Evolutionary conservation across 2,113 vertebrate species (phyloP).

Genomic region (Apteryx owenii): DNA sequence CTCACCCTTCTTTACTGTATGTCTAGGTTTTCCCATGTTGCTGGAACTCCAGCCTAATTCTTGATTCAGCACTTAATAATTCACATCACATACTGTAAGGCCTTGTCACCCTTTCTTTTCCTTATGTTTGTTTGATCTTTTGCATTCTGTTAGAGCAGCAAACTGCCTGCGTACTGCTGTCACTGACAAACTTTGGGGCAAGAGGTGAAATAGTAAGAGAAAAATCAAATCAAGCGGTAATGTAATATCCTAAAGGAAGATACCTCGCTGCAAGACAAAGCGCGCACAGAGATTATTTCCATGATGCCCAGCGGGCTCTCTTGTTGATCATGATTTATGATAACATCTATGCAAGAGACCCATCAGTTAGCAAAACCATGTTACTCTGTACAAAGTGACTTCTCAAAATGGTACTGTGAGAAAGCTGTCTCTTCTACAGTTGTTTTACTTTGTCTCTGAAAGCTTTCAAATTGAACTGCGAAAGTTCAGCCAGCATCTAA

Average conservation of each 20-base stretch:
- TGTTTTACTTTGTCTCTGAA: slow-evolving; percentile 77
- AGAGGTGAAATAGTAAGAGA: slow-evolving; percentile 45
- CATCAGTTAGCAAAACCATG: slow-evolving; percentile 40
- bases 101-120: slow-evolving; percentile 11
- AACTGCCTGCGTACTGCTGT: background rate
- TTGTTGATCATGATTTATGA: slow-evolving; percentile 21
- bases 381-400: slow-evolving; percentile 62
- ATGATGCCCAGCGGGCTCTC: background rate
- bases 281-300: slow-evolving; percentile 13
- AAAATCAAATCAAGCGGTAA: background rate
- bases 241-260: background rate
- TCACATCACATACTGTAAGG: slow-evolving; percentile 50
- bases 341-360: background rate
- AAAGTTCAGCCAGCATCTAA: slow-evolving; percentile 88
- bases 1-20: slow-evolving; percentile 30
- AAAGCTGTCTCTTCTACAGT: slow-evolving; percentile 72
- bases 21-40: background rate
- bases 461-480: slow-evolving; percentile 78
- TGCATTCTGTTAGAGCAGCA: slow-evolving; percentile 38
- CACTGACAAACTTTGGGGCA: slow-evolving; percentile 55
- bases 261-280: slow-evolving; percentile 26
- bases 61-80: slow-evolving; percentile 49
- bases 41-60: slow-evolving; percentile 43
- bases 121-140: slow-evolving; percentile 43
- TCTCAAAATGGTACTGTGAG: slow-evolving; percentile 81